phyloP scores from a whole-genome alignment of 2,888 invertebrate genomes.

The Pasiphila rectangulata region DNA sequence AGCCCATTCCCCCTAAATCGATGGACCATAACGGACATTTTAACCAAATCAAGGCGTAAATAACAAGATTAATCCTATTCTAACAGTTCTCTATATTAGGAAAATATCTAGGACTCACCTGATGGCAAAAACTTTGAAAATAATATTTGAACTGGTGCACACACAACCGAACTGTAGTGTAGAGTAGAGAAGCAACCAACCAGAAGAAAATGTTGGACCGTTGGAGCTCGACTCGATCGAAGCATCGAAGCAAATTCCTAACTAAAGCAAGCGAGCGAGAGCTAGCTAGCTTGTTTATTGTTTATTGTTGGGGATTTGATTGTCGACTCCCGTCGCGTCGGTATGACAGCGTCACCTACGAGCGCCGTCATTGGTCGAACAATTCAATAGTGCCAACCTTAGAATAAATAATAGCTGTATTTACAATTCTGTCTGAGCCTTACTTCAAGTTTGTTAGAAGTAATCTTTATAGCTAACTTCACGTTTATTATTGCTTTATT shows the following conservation, averaged over 20 bases:
- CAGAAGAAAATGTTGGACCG: slow-evolving; percentile 81
- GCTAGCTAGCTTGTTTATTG: too few relatives aligned
- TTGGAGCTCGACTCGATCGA: too few relatives aligned
- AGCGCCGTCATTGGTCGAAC: slow-evolving; percentile 60
- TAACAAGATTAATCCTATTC: slow-evolving; percentile 56
- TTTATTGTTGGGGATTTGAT: too few relatives aligned
- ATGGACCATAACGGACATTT: slow-evolving; percentile 73
- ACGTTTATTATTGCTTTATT: too few relatives aligned
- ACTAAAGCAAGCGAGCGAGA: slow-evolving; percentile 77
- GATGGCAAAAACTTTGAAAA: slow-evolving; percentile 81
- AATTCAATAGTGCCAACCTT: slow-evolving; percentile 55
- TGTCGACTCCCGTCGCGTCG: slow-evolving; percentile 76
- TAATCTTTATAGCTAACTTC: too few relatives aligned
- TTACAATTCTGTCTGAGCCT: too few relatives aligned
- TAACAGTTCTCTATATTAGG: slow-evolving; percentile 57
- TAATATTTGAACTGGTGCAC: slow-evolving; percentile 79
- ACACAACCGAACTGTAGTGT: slow-evolving; percentile 81
- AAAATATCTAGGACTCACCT: slow-evolving; percentile 75
- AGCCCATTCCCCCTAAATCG: too few relatives aligned
- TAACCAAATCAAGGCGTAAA: slow-evolving; percentile 52
- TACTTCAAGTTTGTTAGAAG: too few relatives aligned
- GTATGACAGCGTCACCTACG: slow-evolving; percentile 71
- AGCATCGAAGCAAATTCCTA: slow-evolving; percentile 79
- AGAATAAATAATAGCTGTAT: too few relatives aligned
- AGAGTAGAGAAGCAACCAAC: slow-evolving; percentile 80